Evolutionary conservation across 2,113 vertebrate species (phyloP).

Genomic region (Barnardius zonarius): DNA sequence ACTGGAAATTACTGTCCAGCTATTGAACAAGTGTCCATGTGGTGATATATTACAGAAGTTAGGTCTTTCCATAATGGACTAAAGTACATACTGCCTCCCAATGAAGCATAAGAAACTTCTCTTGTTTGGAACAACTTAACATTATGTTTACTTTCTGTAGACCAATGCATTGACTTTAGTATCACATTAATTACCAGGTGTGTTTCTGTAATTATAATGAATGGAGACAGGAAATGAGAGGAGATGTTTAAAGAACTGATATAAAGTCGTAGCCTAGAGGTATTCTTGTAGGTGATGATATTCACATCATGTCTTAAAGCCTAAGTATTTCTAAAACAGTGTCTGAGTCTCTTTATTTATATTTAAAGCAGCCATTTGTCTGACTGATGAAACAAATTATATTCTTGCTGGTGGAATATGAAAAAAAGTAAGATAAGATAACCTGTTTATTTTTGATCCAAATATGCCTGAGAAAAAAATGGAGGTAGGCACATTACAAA

Average conservation of each 20-base stretch:
- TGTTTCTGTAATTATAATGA: not conserved
- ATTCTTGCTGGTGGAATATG: not conserved
- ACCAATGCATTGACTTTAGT: not conserved
- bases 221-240: not conserved
- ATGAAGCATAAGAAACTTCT: not conserved
- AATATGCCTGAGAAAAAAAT: not conserved
- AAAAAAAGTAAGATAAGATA: not conserved
- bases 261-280: not conserved
- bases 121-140: not conserved
- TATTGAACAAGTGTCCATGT: not conserved
- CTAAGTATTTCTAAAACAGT: not conserved
- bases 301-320: not conserved
- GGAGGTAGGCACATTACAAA: not conserved
- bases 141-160: not conserved
- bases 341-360: not conserved
- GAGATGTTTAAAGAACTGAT: not conserved
- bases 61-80: not conserved
- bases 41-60: not conserved
- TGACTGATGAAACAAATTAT: not conserved
- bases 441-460: not conserved
- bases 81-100: not conserved
- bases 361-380: not conserved
- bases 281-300: not conserved
- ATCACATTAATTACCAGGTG: not conserved
- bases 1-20: not conserved